Base-by-base conservation (phyloP, 1,140 invertebrate genomes). In the Ditylenchus dipsaci region DNA sequence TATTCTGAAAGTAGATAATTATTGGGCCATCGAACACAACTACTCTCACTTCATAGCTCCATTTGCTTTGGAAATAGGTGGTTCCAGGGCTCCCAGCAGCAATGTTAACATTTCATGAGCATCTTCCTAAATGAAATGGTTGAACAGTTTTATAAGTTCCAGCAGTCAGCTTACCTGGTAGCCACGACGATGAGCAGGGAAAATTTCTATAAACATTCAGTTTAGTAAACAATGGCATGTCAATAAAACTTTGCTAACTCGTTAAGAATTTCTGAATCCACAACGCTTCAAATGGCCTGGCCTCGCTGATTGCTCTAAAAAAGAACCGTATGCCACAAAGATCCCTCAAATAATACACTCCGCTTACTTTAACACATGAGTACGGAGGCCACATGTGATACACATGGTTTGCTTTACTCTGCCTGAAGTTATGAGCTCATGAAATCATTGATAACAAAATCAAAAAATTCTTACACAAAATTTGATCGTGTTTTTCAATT, bases 21-120 rank as follows among this genome's bases (percentile, higher is more conserved):
- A 21, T 3, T 7, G 15, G 15, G 23, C 23, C n/a, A 5, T 21
- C 15, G 8, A 3, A 53, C 15, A 53, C 3, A 53, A 53, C 3
- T 8, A 19, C 3, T 21, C n/a, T 26, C 49, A 19, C n/a, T 53
- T 19, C 23, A 53, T 21, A 53, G n/a, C 15, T 21, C 23, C 23
- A 53, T 19, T 19, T 53, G n/a, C n/a, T 17, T 26, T 17, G 1
- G 75, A 69, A 38, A 76, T n/a, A 15, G 69, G 69, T 17, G 75
- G 70, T 21, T 75, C 74, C 23, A 75, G 49, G 15, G 72, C 76
- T 21, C 71, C 65, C 5, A 75, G 58, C 63, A 75, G 42, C n/a
- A 75, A 64, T 17, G 72, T 77, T 1, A 75, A 42, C 76, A 75
- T 73, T 53, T 75, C 74, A 30, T 75, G 74, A 1, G 74, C 74